Conservation (phyloP, 2,797 vertebrate genomes). For the Peromyscus eremicus region DNA sequence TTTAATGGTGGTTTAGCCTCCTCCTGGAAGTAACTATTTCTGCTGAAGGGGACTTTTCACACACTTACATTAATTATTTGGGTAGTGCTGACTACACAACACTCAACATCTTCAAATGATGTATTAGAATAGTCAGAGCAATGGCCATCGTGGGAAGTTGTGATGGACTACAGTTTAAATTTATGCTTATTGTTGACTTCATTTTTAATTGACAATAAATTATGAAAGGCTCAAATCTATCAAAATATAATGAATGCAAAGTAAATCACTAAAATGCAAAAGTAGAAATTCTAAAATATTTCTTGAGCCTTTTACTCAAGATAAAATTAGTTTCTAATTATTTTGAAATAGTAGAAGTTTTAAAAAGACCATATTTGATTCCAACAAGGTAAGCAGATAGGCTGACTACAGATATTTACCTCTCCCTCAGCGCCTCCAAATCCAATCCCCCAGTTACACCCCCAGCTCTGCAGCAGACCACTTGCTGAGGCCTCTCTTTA, state of each 20-base stretch:
- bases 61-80: slow-evolving; percentile 68
- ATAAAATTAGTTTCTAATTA: slow-evolving; percentile 42
- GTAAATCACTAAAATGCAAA: slow-evolving; percentile 39
- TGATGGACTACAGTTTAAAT: slow-evolving; percentile 38
- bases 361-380: not conserved
- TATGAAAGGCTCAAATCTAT: slow-evolving; percentile 10
- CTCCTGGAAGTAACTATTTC: slow-evolving; percentile 51
- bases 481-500: not conserved
- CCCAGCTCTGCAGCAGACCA: not conserved
- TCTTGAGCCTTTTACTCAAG: not conserved
- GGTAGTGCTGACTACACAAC: slow-evolving; percentile 62
- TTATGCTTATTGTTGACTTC: slow-evolving; percentile 11
- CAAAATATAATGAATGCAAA: not conserved
- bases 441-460: not conserved
- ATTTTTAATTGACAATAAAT: slow-evolving; percentile 64
- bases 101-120: slow-evolving; percentile 54
- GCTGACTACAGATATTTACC: not conserved
- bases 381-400: not conserved
- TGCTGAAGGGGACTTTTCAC: slow-evolving; percentile 69
- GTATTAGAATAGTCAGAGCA: not conserved
- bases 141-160: not conserved
- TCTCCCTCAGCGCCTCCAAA: not conserved
- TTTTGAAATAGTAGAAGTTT: not conserved
- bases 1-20: slow-evolving; percentile 54
- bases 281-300: slow-evolving; percentile 27